These are phyloP conservation scores for Synanthedon tipuliformis DNA, from an alignment of 2,888 invertebrate genomes.

Conservation along the genomic window DNA sequence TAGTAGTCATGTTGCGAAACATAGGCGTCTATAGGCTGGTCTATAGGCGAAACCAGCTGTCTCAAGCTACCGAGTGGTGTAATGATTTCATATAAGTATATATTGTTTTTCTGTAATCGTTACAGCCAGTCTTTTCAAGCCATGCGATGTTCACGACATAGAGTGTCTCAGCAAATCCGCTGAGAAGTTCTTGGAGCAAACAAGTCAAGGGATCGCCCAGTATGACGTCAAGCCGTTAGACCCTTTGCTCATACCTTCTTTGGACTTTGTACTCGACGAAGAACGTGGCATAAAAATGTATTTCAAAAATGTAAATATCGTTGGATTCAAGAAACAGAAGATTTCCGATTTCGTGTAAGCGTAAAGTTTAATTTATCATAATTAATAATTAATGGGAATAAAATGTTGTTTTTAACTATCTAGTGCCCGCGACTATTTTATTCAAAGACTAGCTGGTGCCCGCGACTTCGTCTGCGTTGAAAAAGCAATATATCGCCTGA, in stretches of 20 bases:
- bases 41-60: too few relatives aligned
- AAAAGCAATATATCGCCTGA: too few relatives aligned
- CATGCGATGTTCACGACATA: slow-evolving; percentile 38
- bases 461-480: too few relatives aligned
- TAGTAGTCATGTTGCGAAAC: too few relatives aligned
- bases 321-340: slow-evolving; percentile 37
- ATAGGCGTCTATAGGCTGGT: too few relatives aligned
- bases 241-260: slow-evolving; percentile 28
- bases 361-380: too few relatives aligned
- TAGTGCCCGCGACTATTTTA: too few relatives aligned
- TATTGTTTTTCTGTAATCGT: background rate
- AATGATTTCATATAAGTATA: too few relatives aligned
- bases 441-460: too few relatives aligned
- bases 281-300: slow-evolving; percentile 22
- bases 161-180: slow-evolving; percentile 41
- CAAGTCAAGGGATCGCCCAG: slow-evolving; percentile 30
- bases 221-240: slow-evolving; percentile 36
- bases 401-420: too few relatives aligned
- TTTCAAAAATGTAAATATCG: slow-evolving; percentile 34
- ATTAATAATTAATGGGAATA: too few relatives aligned
- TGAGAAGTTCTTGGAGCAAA: slow-evolving; percentile 35
- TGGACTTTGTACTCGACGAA: slow-evolving; percentile 21
- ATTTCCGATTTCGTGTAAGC: slow-evolving; percentile 43
- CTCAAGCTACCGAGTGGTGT: too few relatives aligned
- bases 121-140: slow-evolving; percentile 18